These are phyloP conservation scores for Tipula helvola DNA, from an alignment of 2,888 invertebrate genomes.

Conservation along the genomic window DNA sequence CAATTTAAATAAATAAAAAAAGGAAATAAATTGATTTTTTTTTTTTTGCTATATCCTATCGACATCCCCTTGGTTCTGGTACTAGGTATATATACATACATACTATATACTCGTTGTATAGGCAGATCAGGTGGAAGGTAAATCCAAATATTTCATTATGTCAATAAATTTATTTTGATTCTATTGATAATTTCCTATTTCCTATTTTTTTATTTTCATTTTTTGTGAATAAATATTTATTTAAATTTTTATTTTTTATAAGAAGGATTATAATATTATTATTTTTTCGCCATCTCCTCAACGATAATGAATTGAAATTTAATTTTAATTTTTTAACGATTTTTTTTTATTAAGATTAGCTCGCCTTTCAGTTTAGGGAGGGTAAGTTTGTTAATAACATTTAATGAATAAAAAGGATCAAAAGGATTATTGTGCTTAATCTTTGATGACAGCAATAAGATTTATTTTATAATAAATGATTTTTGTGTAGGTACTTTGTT, in stretches of 20 bases:
- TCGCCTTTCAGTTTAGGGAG: not conserved
- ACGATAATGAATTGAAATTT: not conserved
- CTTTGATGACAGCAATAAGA: not conserved
- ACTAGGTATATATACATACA: not conserved
- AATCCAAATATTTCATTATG: not conserved
- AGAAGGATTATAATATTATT: not conserved
- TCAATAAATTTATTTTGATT: conserved; percentile 4
- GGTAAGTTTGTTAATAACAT: not conserved
- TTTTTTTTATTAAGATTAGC: not conserved
- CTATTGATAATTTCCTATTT: conserved; percentile 4
- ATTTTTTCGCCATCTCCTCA: not conserved
- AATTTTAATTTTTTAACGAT: not conserved
- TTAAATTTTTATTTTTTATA: not conserved
- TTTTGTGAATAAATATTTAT: not conserved
- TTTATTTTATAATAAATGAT: too few species aligned
- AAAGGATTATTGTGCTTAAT: not conserved
- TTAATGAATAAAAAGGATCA: not conserved
- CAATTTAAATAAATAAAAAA: not conserved
- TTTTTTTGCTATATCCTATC: not conserved
- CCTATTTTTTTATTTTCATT: not conserved
- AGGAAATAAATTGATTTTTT: not conserved
- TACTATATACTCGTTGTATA: not conserved
- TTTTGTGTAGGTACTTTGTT: too few species aligned
- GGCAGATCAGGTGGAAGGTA: not conserved
- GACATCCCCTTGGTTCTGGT: not conserved